Conservation (phyloP, 35 echinoderm and acorn worm genomes). For the Amphiura filiformis region DNA sequence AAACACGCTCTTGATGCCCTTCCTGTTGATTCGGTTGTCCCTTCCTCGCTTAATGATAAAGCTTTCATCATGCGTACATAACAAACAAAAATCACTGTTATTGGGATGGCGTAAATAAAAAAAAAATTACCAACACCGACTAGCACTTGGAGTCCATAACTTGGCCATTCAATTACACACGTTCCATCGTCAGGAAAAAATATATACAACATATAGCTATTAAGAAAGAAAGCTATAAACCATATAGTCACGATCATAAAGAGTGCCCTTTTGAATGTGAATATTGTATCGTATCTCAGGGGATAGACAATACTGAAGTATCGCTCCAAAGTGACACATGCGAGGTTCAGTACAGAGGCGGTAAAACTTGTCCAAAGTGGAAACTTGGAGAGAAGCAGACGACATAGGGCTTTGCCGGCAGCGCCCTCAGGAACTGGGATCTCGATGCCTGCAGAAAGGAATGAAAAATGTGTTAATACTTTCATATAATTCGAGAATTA, state of each 20-base stretch:
- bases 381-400: constrained; percentile 79
- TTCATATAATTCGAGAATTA: neutral
- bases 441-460: constrained; percentile 50
- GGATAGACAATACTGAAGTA: constrained; percentile 83
- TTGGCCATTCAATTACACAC: constrained; percentile 62
- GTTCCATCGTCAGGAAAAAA: constrained; percentile 51
- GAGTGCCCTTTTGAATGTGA: constrained; percentile 52
- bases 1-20: constrained; percentile 18
- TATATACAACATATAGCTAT: constrained; percentile 80
- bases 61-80: constrained; percentile 75
- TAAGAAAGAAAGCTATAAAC: constrained; percentile 60
- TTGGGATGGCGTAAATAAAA: constrained; percentile 75
- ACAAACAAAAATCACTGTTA: constrained; percentile 70
- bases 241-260: constrained; percentile 69
- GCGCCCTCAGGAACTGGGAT: constrained; percentile 60
- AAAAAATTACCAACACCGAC: constrained; percentile 67
- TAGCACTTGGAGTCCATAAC: constrained; percentile 36
- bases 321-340: constrained; percentile 78
- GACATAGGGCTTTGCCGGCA: constrained; percentile 68
- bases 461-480: neutral
- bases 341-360: constrained; percentile 75
- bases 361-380: constrained; percentile 80
- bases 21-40: neutral
- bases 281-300: constrained; percentile 56
- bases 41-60: constrained; percentile 5